Evolutionary conservation across 1,140 invertebrate species (phyloP).

Genomic region (Lethrus apterus): DNA sequence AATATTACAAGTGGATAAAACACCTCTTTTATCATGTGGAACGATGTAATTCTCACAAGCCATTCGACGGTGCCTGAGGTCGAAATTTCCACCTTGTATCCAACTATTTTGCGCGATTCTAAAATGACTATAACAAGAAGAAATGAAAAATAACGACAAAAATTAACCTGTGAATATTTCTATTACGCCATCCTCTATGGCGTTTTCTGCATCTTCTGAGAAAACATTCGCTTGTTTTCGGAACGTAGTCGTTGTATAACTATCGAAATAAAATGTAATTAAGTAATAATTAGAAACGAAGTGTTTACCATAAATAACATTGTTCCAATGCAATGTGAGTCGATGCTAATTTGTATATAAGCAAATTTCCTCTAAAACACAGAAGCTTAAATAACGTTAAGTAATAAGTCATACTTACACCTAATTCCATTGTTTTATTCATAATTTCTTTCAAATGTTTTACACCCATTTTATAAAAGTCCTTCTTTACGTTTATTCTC

Average conservation of each 20-base stretch:
- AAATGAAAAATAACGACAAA: neutral
- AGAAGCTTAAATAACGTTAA: neutral
- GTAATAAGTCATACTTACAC: constrained; percentile 16
- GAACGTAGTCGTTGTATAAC: constrained; percentile 46
- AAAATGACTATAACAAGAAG: constrained; percentile 13
- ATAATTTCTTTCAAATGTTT: constrained; percentile 36
- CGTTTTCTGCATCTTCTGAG: constrained; percentile 39
- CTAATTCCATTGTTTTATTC: constrained; percentile 18
- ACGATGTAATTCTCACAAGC: constrained; percentile 49
- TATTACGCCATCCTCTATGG: constrained; percentile 44
- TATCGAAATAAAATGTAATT: constrained; percentile 27
- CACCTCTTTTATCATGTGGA: constrained; percentile 46
- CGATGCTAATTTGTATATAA: constrained; percentile 43
- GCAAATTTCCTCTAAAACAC: constrained; percentile 45
- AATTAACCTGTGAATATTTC: constrained; percentile 40
- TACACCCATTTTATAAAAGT: constrained; percentile 41
- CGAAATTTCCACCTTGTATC: constrained; percentile 47
- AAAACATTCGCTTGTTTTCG: constrained; percentile 45
- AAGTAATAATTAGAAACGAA: neutral
- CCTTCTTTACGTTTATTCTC: constrained; percentile 35
- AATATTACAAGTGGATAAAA: constrained; percentile 47
- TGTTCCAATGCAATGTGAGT: constrained; percentile 40
- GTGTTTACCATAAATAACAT: constrained; percentile 44
- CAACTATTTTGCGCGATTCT: constrained; percentile 46
- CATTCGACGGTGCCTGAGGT: constrained; percentile 36